Base-by-base conservation (phyloP, 2,113 vertebrate genomes). In the Plecotus auritus region DNA sequence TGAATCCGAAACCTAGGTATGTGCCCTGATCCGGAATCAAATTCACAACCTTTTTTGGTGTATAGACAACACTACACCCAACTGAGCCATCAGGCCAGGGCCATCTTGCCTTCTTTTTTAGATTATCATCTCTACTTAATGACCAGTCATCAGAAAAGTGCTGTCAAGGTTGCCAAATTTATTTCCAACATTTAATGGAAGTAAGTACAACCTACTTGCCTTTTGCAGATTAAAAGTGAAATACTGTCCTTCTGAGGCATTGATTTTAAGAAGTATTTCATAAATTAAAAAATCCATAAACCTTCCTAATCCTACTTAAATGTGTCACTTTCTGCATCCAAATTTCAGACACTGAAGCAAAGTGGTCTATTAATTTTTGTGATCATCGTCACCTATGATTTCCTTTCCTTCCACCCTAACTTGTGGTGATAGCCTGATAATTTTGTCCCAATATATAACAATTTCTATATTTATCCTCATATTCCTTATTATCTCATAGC, bases 171-270 rank as follows among this genome's bases (percentile, higher is more conserved):
- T 76, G 45, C 13, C 73, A 92, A 87, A 89, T 64, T 90, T 28
- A 94, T 80, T 77, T 51, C n/a, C 61, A 93, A 77, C 66, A 90
- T 64, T 74, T 90, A 78, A 67, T 78, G 45, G 30, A 89, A 64
- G 6, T 72, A 89, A 88, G 77, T 81, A 26, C 17, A 95, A 67
- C 17, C 61, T 77, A 69, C 32, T 69, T 93, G 20, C 2, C 45
- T 67, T 95, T 40, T 30, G 49, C 8, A 82, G 47, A 82, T 22
- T 87, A 13, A 30, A 81, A 95, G 40, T 66, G 72, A 92, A 96
- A 92, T 42, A 67, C 8, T 66, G 17, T 80, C 30, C 61, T 37
- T 91, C 14, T 78, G 37, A 87, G 59, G 23, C 5, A 82, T 0
- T 45, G 49, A 86, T 40, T 93, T 37, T 56, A 85, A 81, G 40